Evolutionary conservation across 53 echinoderm and acorn worm species (phyloP), one percentile per base, ranked within the genome.

Genomic region (Apostichopus leukothele): DNA sequence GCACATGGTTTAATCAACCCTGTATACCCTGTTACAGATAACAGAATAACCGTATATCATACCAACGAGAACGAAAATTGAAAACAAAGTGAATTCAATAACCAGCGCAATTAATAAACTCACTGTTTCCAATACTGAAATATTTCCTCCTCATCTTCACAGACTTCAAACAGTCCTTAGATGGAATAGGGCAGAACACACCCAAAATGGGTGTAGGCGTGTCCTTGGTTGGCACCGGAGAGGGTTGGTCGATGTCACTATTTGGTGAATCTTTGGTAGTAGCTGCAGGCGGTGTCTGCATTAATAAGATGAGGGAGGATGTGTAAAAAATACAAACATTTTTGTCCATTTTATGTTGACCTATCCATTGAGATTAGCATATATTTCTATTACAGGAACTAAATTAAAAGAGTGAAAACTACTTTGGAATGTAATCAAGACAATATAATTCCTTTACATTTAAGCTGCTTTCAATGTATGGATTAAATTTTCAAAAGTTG

Each of bases 41-140:
- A 39, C 39, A 39, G 3, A 39, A 3, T 39, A 39, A 39, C 39
- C 39, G 39, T 39, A 39, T 39, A 3, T 39, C 39, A 39, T 39
- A 39, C 39, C 39, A 39, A 39, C 39, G 3, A 3, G 39, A 39
- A 39, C 39, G 39, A 39, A 39, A 39, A 39, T 39, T 39, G 3
- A 39, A 27, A 27, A 27, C 27, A 27, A 39, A 0, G 3, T 39
- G 39, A 39, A 39, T 39, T 39, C 39, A 39, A 39, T 39, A 39
- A 39, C 39, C 39, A 39, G 3, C 39, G 3, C 39, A 39, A 39
- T 39, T 39, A 39, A 7, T n/a, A 63, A 9, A 92, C 94, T 78
- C 80, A 96, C 96, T 93, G 86, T 92, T 89, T 89, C 96, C 96
- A 91, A 96, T 93, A 80, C 90, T 92, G 25, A 94, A 86, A 6